Base-by-base conservation (phyloP, 2,888 invertebrate genomes). In the Euplexia lucipara region DNA sequence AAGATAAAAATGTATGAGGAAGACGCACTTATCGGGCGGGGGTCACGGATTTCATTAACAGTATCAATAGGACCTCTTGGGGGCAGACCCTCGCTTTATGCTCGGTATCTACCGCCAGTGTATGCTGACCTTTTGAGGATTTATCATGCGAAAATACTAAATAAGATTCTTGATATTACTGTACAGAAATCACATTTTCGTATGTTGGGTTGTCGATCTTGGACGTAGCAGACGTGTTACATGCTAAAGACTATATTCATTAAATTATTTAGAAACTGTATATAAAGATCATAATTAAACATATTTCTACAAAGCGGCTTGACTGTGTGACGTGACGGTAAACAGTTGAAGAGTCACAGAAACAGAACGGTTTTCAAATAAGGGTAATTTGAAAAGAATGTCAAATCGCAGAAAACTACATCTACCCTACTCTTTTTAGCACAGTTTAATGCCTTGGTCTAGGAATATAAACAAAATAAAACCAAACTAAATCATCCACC, bases 31-130 rank as follows among this genome's bases (percentile, higher is more conserved):
- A 74, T 78, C 75, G 49, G 65, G 70, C 68, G 75, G 83, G 82
- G 89, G 90, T 90, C 89, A 87, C 89, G 88, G 89, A 88, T 91
- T 91, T 91, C 89, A 91, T 91, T 91, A 91, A 87, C 82, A 83
- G 87, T 87, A 87, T 90, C 88, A 89, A 89, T 90, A 86, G 87
- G 86, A 72, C 77, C 73, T 86, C 89, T 87, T 90, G 86, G 68
- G 67, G 66, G 62, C 39, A 47, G 76, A 80, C 78, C 83, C 82
- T 82, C 70, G 75, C 78, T 83, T 84, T 84, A 81, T 83, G 71
- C 69, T 62, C 67, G 68, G 62, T 75, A 76, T 74, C 71, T 59
- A 49, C 71, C 73, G 58, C 88, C 87, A 87, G 75, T 70, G 12
- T 80, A 75, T 22, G 56, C 49, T 78, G 82, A 69, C 60, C 86